Percentiles rank a stretch among this genome's conserved stretches.
phyloP scores from a whole-genome alignment of 2,797 vertebrate genomes.

The Dryobates pubescens region DNA sequence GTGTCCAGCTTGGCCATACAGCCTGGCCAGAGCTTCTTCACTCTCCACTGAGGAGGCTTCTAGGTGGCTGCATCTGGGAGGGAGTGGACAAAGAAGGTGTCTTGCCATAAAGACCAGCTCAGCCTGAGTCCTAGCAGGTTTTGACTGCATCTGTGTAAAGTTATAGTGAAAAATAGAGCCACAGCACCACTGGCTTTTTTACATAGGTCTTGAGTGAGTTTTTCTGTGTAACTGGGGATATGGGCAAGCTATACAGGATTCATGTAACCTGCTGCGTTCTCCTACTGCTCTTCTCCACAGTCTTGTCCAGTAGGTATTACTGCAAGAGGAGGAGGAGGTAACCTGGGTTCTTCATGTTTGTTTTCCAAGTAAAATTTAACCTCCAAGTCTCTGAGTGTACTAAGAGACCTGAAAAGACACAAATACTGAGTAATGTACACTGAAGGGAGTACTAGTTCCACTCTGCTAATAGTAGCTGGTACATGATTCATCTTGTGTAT shows the following conservation, averaged over 20 bases:
- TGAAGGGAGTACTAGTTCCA: not conserved
- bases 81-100: not conserved
- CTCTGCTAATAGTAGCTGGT: not conserved
- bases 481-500: not conserved
- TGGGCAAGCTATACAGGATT: not conserved
- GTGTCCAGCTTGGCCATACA: accelerated
- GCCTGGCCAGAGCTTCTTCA: not conserved
- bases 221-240: not conserved
- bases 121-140: accelerated
- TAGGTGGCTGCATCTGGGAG: not conserved
- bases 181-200: not conserved
- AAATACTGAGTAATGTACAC: not conserved
- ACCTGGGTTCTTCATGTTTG: not conserved
- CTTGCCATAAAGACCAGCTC: not conserved
- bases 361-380: not conserved
- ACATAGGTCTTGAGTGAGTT: not conserved
- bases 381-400: not conserved
- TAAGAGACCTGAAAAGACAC: not conserved
- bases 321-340: not conserved
- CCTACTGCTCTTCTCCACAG: not conserved
- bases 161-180: not conserved
- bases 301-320: not conserved
- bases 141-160: not conserved
- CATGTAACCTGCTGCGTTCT: not conserved
- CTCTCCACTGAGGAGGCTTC: not conserved